These are phyloP conservation scores for Cepaea hortensis DNA, from an alignment of 2,888 invertebrate genomes.

Conservation along the genomic window DNA sequence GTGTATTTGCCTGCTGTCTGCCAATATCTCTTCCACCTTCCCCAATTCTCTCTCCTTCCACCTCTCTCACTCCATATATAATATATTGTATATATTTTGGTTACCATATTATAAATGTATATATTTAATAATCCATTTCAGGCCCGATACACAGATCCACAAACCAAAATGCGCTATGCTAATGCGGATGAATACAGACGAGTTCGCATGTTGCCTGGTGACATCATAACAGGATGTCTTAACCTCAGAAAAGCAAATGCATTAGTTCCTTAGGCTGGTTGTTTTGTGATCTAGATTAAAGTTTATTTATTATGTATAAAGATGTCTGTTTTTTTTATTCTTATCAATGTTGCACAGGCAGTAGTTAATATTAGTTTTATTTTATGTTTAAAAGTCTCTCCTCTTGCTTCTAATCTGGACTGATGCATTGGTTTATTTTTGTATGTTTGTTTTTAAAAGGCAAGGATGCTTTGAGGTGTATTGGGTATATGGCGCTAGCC, in stretches of 20 bases:
- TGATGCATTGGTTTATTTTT: neutral
- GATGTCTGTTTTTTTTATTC: neutral
- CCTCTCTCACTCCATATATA: too few relatives aligned
- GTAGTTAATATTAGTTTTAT: neutral
- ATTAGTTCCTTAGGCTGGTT: conserved; percentile 64
- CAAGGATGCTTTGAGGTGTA: neutral
- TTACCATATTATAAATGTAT: too few relatives aligned
- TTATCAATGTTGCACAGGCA: neutral
- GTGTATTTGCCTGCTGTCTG: too few relatives aligned
- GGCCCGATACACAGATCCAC: conserved; percentile 92
- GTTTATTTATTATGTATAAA: neutral
- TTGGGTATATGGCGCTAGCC: neutral
- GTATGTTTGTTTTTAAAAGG: neutral
- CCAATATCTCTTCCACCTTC: too few relatives aligned
- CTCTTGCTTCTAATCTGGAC: neutral
- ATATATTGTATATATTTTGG: too few relatives aligned
- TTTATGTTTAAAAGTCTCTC: neutral
- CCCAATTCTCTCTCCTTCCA: too few relatives aligned
- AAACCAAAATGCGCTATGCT: conserved; percentile 89
- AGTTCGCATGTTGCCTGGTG: conserved; percentile 90
- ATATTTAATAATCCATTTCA: conserved; percentile 61
- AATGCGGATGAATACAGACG: conserved; percentile 92
- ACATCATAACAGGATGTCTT: conserved; percentile 92
- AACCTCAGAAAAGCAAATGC: conserved; percentile 86
- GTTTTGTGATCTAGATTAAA: neutral